phyloP scores from a whole-genome alignment of 1,140 invertebrate species.

The Rhyacophila brunnea region DNA sequence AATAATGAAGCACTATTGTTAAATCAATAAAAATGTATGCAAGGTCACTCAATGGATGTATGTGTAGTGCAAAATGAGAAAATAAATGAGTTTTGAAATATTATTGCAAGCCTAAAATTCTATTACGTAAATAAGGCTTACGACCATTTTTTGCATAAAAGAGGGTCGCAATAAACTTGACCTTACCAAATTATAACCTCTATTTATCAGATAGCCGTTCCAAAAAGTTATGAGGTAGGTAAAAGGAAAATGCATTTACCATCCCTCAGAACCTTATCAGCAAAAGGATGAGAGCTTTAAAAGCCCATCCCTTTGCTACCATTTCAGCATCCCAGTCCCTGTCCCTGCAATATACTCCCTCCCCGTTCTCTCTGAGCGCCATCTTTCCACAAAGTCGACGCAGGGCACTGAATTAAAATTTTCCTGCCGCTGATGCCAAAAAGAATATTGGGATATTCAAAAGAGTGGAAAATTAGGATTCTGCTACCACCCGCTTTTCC shows the following conservation, averaged over 20 bases:
- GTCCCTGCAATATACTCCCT: not conserved
- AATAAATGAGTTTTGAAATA: too few species aligned
- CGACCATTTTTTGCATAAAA: too few species aligned
- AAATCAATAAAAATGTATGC: too few species aligned
- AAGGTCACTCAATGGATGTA: too few species aligned
- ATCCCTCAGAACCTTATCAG: constrained; percentile 6
- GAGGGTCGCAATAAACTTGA: too few species aligned
- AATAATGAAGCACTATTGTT: too few species aligned
- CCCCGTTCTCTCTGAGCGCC: not conserved
- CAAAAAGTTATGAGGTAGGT: too few species aligned
- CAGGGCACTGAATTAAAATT: constrained; percentile 34
- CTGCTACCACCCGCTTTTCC: constrained; percentile 24
- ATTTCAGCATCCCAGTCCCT: constrained; percentile 7
- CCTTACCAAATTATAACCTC: too few species aligned
- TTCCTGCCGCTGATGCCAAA: constrained; percentile 33
- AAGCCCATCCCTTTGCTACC: constrained; percentile 1
- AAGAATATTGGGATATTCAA: constrained; percentile 36
- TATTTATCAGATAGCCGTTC: too few species aligned
- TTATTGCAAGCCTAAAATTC: too few species aligned
- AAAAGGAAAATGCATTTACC: not conserved
- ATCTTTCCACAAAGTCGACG: not conserved
- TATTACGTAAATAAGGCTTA: too few species aligned
- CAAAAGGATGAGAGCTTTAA: constrained; percentile 19
- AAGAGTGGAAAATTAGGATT: constrained; percentile 37
- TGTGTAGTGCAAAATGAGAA: too few species aligned